Conservation (phyloP, 1,140 invertebrate genomes). For the Lamellibrachia luymesi region DNA sequence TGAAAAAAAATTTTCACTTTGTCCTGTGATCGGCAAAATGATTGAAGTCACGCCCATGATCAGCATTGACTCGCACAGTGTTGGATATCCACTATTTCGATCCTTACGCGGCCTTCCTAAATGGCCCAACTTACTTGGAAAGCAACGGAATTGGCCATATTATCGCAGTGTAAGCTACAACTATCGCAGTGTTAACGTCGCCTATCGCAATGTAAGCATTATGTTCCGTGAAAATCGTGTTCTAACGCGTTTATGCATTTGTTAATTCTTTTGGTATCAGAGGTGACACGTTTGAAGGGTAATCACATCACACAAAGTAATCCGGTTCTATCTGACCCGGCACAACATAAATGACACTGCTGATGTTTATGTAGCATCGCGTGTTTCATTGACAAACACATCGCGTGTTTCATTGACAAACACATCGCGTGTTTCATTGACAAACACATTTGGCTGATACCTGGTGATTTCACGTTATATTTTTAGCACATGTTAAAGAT, state of each 20-base stretch:
- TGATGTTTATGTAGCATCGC: background rate
- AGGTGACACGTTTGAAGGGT: background rate
- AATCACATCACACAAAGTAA: background rate
- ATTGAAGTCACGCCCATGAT: too few relatives aligned
- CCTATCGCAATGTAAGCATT: background rate
- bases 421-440: background rate
- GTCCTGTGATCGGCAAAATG: too few relatives aligned
- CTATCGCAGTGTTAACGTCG: background rate
- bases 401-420: background rate
- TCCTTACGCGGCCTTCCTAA: background rate
- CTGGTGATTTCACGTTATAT: background rate
- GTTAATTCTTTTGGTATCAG: background rate
- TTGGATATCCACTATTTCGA: too few relatives aligned
- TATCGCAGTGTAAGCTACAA: background rate
- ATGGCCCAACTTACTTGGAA: background rate
- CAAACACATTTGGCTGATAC: background rate
- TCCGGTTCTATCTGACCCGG: background rate
- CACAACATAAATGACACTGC: background rate
- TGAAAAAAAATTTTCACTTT: too few relatives aligned
- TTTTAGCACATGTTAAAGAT: background rate
- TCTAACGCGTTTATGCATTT: background rate
- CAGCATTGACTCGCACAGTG: too few relatives aligned
- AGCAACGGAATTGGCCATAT: background rate
- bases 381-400: background rate
- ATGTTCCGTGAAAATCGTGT: background rate